Evolutionary conservation across 2,888 invertebrate species (phyloP).

Genomic region (Endotricha flammealis): DNA sequence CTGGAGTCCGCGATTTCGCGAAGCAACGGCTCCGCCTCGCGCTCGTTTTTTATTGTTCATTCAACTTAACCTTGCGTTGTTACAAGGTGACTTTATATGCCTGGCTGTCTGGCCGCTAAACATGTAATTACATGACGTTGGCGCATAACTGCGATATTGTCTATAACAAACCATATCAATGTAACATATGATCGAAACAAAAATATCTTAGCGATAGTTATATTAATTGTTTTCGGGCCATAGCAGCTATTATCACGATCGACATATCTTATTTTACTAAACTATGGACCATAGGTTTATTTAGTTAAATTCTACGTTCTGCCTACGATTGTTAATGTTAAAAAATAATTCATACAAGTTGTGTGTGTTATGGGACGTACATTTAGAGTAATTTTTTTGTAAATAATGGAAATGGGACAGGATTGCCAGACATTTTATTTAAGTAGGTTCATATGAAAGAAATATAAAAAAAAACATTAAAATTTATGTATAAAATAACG

Average conservation of each 20-base stretch:
- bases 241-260: neutral
- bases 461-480: no score
- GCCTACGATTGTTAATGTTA: constrained; percentile 54
- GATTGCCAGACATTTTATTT: constrained; percentile 49
- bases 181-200: constrained; percentile 1
- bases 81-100: constrained; percentile 75
- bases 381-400: constrained; percentile 37
- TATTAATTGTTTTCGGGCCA: constrained; percentile 22
- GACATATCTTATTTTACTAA: constrained; percentile 42
- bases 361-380: constrained; percentile 40
- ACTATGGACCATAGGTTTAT: constrained; percentile 40
- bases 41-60: constrained; percentile 67
- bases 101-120: constrained; percentile 70
- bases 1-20: constrained; percentile 5
- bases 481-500: neutral
- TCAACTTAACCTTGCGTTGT: constrained; percentile 69
- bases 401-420: constrained; percentile 44
- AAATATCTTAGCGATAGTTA: constrained; percentile 5
- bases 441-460: constrained; percentile 32
- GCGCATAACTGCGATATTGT: constrained; percentile 57
- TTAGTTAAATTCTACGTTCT: constrained; percentile 49
- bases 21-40: constrained; percentile 43
- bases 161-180: constrained; percentile 66
- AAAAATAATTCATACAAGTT: constrained; percentile 27
- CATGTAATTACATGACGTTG: constrained; percentile 70